Evolutionary conservation across 2,888 invertebrate species (phyloP).

Genomic region (Polydrusus cervinus): DNA sequence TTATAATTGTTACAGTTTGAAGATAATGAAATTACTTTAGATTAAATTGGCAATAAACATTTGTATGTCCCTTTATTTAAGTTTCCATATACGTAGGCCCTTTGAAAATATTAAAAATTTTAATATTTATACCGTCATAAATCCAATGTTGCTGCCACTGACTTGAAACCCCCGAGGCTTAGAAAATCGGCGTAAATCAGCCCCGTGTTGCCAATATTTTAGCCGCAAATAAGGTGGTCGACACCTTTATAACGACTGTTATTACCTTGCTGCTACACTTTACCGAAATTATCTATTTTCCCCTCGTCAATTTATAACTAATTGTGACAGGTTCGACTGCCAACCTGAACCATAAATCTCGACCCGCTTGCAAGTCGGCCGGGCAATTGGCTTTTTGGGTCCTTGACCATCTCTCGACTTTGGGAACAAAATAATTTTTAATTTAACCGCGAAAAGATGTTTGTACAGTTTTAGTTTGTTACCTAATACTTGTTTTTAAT

Average conservation of each 20-base stretch:
- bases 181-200: constrained; percentile 63
- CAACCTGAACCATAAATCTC: constrained; percentile 52
- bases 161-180: constrained; percentile 31
- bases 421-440: no score
- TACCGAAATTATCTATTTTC: constrained; percentile 59
- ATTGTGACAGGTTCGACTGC: constrained; percentile 56
- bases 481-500: no score
- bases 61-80: no score
- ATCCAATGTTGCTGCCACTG: constrained; percentile 36
- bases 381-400: constrained; percentile 33
- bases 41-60: no score
- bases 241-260: constrained; percentile 62
- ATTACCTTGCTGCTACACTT: constrained; percentile 59
- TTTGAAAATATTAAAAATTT: no score
- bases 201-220: constrained; percentile 63
- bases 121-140: no score
- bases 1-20: no score
- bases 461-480: no score
- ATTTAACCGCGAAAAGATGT: no score
- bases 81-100: no score
- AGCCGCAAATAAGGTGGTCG: constrained; percentile 62
- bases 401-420: constrained; percentile 46
- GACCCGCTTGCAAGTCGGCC: constrained; percentile 12
- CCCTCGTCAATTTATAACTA: constrained; percentile 55
- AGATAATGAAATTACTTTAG: no score